Evolutionary conservation across 2,888 invertebrate genomes (phyloP), one percentile per base, ranked within the genome.

Genomic region (Hartigia nigra): DNA sequence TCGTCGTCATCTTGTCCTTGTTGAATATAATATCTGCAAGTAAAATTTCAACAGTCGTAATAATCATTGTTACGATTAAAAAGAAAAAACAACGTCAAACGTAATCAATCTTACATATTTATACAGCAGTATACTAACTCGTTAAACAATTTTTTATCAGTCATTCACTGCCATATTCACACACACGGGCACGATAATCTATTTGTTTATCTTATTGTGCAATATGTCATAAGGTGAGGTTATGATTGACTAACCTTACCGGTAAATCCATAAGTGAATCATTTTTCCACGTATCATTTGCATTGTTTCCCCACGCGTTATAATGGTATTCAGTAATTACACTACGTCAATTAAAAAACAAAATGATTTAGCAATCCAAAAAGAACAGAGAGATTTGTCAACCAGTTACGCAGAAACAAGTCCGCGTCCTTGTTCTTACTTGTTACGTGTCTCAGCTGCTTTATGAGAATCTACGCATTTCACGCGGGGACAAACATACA

Each of bases 1-100:
- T 89, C 11, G 86, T 76, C 88, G 89, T 89, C 70, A 83, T 83
- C 55, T 55, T 55, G 55, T 55, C 23, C 23, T 55, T 23, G 23
- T 9, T 55, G 9, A 55, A 23, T 55, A 55, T 55, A 14, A 9
- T 23, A 55, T 23, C 55, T 55, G 55, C 23, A 55, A 55, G 23
- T 2, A 55, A 55, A 55, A 55, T 55, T 55, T 39, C 23, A 23
- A 55, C 23, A 23, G 9, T 55, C 14, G 23, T 2, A 55, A 23
- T 23, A 55, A 23, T 23, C 1, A 55, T 23, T 55, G 0, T 5
- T 2, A 55, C 9, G 39, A 9, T 55, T 55, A 23, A 9, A 9
- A 39, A 14, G 14, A 23, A 9, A 2, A 55, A 55, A 55, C 55
- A 55, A 23, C 14, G 39, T 14, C 14, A 39, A 39, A 5, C 39